Base-by-base conservation (phyloP, 2,888 invertebrate genomes). In the Caenorhabditis sp. region DNA sequence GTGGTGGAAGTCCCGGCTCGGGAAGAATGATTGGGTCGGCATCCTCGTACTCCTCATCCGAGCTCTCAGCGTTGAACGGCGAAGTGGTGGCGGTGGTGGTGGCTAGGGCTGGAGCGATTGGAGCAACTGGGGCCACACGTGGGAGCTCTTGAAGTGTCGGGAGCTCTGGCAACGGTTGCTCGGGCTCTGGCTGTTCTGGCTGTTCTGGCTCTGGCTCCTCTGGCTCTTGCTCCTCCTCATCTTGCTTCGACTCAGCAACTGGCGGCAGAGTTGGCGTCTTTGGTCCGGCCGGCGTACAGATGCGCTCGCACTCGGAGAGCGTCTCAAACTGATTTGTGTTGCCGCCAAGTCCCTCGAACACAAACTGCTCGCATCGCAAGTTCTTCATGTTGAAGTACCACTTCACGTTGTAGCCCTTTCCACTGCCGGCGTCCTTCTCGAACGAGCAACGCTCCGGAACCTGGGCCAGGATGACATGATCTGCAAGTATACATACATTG, bases 381-480 rank as follows among this genome's bases (percentile, higher is more conserved):
- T 88, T 87, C 32, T 83, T 70, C 71, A 78, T 82, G 83, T 89
- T 87, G 84, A 86, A 88, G 81, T 86, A 88, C 85, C 83, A 89
- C 52, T 86, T 85, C 39, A 84, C 80, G 59, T 85, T 78, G 81
- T 88, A 89, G 32, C 86, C 89, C 62, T 79, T 80, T 61, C 89
- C 87, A 30, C 58, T 71, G 53, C 89, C 89, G 27, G 83, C 65
- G 62, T 86, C 84, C 63, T 81, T 85, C 9, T 82, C 83, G 45
- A 66, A 79, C 22, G 83, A 74, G 79, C 89, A 89, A 7, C 81
- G 79, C 43, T 83, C 83, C 2, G 87, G 88, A 6, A 87, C 79
- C 53, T 83, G 79, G 24, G 82, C 73, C 7, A 77, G 61, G 41
- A 83, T 63, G 13, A 78, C 52, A 27, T 71, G 70, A 15, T 77